Conservation (phyloP, 2,113 vertebrate species). For the Acanthisitta chloris region DNA sequence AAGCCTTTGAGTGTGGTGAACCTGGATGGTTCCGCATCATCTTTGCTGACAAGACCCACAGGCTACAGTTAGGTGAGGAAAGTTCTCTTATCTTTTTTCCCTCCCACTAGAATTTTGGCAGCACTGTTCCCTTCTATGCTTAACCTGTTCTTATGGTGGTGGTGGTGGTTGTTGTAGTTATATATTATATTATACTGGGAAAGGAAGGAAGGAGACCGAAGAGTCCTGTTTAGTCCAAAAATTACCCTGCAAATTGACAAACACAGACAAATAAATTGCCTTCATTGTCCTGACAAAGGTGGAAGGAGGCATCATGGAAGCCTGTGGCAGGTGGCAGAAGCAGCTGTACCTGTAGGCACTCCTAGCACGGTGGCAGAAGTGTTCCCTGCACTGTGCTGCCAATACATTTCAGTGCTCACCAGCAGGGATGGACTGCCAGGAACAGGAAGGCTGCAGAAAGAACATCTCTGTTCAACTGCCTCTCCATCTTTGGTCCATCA, state of each 20-base stretch:
- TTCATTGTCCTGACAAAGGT: neutral
- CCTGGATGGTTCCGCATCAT: slow-evolving; percentile 95
- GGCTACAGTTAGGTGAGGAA: slow-evolving; percentile 84
- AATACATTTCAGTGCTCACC: neutral
- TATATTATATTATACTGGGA: too few species aligned
- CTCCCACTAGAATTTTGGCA: neutral
- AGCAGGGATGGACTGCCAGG: neutral
- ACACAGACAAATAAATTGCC: neutral
- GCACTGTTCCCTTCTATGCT: neutral
- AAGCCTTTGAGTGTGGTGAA: slow-evolving; percentile 85
- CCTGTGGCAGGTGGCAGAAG: neutral
- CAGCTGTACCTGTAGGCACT: neutral
- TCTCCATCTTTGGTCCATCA: too few species aligned
- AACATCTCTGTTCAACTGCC: neutral
- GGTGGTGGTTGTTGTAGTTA: too few species aligned
- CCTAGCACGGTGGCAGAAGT: neutral
- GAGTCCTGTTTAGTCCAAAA: neutral
- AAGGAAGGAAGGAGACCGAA: neutral
- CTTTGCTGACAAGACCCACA: slow-evolving; percentile 82
- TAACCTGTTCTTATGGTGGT: too few species aligned
- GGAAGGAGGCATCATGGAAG: neutral
- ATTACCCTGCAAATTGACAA: neutral
- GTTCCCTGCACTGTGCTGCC: neutral
- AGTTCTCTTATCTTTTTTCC: neutral
- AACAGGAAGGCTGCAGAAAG: neutral